Conservation (phyloP, 1,140 invertebrate species). For the Drosophila punjabiensis region DNA sequence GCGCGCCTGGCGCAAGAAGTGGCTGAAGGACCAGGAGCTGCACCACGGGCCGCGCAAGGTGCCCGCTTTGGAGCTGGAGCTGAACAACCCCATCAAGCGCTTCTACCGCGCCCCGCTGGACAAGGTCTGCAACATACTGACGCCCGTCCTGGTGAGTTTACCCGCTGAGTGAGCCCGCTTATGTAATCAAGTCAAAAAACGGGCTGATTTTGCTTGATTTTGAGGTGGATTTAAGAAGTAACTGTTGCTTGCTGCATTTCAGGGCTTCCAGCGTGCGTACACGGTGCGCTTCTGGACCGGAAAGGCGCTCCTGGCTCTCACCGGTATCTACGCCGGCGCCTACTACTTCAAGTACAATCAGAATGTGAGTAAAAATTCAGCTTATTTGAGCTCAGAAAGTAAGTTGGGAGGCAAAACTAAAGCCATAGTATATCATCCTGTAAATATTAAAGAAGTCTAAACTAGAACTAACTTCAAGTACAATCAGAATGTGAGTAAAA, state of each 20-base stretch:
- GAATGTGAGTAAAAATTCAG: constrained; percentile 87
- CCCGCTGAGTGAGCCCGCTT: constrained; percentile 18
- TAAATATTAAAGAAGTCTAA: neutral
- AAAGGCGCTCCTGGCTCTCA: constrained; percentile 87
- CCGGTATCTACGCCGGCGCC: constrained; percentile 86
- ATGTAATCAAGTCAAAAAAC: constrained; percentile 60
- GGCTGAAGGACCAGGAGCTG: constrained; percentile 93
- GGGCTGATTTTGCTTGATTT: constrained; percentile 3
- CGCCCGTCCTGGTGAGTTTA: constrained; percentile 87
- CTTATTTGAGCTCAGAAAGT: neutral
- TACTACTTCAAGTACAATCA: constrained; percentile 94
- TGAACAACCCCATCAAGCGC: constrained; percentile 92
- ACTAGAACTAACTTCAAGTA: neutral
- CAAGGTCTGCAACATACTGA: constrained; percentile 87
- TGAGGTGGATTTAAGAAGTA: neutral
- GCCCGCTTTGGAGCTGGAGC: constrained; percentile 89
- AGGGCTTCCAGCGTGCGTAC: constrained; percentile 87
- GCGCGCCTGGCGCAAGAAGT: constrained; percentile 92
- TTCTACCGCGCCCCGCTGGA: constrained; percentile 91
- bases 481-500: too few species aligned
- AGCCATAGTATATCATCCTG: neutral
- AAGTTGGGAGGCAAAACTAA: neutral
- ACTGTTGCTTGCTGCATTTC: constrained; percentile 50
- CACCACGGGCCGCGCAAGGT: constrained; percentile 90
- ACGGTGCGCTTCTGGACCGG: constrained; percentile 88